phyloP scores from a whole-genome alignment of 1,140 invertebrate species.

The Lamellibrachia luymesi region DNA sequence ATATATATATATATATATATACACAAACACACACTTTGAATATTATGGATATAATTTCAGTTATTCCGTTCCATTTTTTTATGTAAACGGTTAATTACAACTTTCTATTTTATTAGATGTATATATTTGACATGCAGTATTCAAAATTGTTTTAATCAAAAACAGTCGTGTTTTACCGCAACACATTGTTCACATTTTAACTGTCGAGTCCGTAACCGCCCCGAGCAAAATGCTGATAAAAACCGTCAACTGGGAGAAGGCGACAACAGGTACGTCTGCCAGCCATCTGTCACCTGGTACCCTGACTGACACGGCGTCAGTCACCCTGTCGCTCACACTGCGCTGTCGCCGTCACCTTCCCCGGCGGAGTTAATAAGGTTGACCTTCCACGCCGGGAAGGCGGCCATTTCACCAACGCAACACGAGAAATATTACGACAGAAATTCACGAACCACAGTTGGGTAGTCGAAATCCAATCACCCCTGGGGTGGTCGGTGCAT shows the following conservation, averaged over 20 bases:
- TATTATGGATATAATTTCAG: too few relatives aligned
- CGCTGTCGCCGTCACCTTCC: neutral
- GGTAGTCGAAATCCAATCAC: neutral
- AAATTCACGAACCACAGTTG: neutral
- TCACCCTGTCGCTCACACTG: neutral
- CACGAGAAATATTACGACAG: neutral
- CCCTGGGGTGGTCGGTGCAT: too few relatives aligned
- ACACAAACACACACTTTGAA: too few relatives aligned
- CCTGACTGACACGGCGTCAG: neutral
- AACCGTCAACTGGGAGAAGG: neutral
- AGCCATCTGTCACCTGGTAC: neutral
- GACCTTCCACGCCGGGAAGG: neutral
- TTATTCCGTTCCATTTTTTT: too few relatives aligned
- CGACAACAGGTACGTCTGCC: neutral
- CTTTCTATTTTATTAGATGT: too few relatives aligned
- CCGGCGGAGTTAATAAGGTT: neutral
- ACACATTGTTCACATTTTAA: neutral
- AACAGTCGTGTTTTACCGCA: neutral
- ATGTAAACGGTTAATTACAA: too few relatives aligned
- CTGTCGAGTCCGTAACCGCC: neutral
- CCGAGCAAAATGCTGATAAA: neutral
- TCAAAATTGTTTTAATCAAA: neutral
- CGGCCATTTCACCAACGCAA: neutral
- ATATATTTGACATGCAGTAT: neutral
- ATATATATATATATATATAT: too few relatives aligned